These are phyloP conservation scores for Daphoenositta chrysoptera DNA, from an alignment of 2,113 vertebrate species.

Conservation along the genomic window DNA sequence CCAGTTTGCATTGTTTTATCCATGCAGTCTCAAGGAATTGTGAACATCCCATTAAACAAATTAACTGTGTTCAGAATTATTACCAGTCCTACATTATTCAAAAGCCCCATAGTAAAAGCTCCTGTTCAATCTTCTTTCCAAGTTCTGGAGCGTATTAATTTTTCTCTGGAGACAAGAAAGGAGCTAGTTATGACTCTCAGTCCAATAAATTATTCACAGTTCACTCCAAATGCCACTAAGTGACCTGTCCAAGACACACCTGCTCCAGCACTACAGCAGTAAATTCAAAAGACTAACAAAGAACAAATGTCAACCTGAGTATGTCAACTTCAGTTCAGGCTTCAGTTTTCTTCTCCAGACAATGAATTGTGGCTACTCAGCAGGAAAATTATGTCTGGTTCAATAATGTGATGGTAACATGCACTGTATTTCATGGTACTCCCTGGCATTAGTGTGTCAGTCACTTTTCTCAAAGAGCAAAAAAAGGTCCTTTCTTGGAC, in stretches of 20 bases:
- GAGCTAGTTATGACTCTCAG: neutral
- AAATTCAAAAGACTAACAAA: neutral
- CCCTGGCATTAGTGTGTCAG: neutral
- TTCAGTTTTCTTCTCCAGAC: neutral
- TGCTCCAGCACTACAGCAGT: neutral
- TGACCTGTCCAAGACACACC: neutral
- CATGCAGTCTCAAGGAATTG: neutral
- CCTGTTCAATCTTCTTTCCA: neutral
- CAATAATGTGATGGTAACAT: neutral
- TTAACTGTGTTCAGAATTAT: neutral
- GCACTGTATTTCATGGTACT: neutral
- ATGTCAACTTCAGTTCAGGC: neutral
- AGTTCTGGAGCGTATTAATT: neutral
- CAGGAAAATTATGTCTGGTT: neutral
- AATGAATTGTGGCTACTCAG: neutral
- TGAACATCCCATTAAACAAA: neutral
- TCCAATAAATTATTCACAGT: neutral
- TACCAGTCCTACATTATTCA: neutral
- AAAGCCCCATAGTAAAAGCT: neutral
- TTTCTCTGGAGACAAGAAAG: conserved; percentile 8
- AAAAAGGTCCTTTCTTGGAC: neutral
- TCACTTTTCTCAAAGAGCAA: neutral
- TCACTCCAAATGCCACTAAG: neutral
- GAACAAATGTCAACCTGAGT: neutral
- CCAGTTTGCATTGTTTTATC: neutral